Percentiles rank a stretch among this genome's conserved stretches.
phyloP scores from a whole-genome alignment of 2,797 vertebrate genomes.

The Gymnocypris eckloni region DNA sequence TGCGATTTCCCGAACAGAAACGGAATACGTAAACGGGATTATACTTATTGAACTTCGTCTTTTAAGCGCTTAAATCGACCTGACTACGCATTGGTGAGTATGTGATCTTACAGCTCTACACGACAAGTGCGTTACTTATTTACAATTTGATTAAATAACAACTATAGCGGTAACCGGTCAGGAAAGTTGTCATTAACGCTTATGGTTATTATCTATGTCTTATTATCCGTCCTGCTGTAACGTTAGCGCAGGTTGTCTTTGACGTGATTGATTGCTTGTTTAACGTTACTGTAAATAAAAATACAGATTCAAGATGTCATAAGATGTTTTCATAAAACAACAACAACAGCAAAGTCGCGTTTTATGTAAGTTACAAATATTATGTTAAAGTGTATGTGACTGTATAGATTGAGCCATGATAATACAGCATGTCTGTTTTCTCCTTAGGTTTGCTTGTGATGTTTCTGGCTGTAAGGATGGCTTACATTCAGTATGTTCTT shows the following conservation, averaged over 20 bases:
- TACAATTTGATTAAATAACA: background rate
- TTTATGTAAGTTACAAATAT: background rate
- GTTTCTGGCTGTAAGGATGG: conserved; percentile 25
- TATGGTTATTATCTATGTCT: background rate
- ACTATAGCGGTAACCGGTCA: background rate
- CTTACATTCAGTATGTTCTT: background rate
- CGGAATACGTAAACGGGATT: background rate
- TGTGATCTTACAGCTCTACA: background rate
- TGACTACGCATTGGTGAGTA: conserved; percentile 11
- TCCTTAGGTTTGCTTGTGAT: conserved; percentile 20
- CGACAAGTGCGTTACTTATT: background rate
- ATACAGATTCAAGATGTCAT: background rate
- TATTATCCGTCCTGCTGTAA: background rate
- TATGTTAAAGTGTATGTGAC: background rate
- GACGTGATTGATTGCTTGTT: background rate
- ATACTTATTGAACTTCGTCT: background rate
- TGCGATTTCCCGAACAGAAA: background rate
- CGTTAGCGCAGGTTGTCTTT: background rate
- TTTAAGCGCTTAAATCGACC: background rate
- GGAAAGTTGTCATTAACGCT: conserved; percentile 8
- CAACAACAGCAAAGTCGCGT: background rate
- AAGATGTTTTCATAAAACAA: background rate
- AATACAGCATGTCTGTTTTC: background rate
- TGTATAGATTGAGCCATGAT: background rate
- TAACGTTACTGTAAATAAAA: background rate